Evolutionary conservation across 1,140 invertebrate species (phyloP).

Genomic region (Drosophila athabasca): DNA sequence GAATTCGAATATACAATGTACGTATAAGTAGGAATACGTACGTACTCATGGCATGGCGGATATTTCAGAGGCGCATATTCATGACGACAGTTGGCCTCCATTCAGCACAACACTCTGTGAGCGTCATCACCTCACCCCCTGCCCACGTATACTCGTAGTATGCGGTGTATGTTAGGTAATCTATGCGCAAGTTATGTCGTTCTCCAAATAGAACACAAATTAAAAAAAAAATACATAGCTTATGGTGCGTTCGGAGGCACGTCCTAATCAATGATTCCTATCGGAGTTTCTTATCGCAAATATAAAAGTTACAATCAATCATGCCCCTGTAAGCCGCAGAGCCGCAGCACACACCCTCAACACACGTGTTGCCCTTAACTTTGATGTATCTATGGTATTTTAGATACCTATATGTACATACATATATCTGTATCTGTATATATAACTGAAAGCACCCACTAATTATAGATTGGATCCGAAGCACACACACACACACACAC

Average conservation of each 20-base stretch:
- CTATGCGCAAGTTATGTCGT: slow-evolving; percentile 20
- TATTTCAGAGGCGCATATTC: slow-evolving; percentile 52
- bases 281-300: slow-evolving; percentile 34
- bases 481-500: too few relatives aligned
- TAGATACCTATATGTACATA: slow-evolving; percentile 4
- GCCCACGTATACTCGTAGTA: slow-evolving; percentile 1
- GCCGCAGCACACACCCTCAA: slow-evolving; percentile 3
- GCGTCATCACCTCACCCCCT: slow-evolving; percentile 38
- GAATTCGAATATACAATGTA: slow-evolving; percentile 17
- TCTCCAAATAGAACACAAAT: slow-evolving; percentile 24
- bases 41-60: too few relatives aligned
- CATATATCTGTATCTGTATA: slow-evolving; percentile 4
- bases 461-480: slow-evolving; percentile 47
- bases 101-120: background rate
- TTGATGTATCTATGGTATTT: slow-evolving; percentile 1
- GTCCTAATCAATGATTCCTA: slow-evolving; percentile 36
- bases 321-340: slow-evolving; percentile 42
- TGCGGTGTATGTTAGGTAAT: slow-evolving; percentile 15
- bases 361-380: slow-evolving; percentile 5
- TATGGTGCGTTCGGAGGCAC: slow-evolving; percentile 45
- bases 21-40: background rate
- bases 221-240: slow-evolving; percentile 6
- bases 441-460: slow-evolving; percentile 30
- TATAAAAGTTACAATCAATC: slow-evolving; percentile 45
- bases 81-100: slow-evolving; percentile 56